phyloP scores from a whole-genome alignment of 1,140 invertebrate genomes.

The Bombus affinis region DNA sequence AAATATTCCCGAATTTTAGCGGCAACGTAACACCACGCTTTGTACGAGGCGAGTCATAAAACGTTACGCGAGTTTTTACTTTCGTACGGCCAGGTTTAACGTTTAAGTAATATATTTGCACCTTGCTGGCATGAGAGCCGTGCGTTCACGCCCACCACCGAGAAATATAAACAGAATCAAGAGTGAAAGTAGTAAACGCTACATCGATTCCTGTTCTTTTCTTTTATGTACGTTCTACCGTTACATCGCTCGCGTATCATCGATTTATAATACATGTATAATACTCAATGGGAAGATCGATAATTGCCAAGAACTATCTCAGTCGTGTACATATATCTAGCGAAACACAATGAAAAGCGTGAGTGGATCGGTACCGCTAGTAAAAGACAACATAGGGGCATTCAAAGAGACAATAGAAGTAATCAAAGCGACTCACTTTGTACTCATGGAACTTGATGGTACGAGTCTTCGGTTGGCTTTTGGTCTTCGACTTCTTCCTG shows the following conservation, averaged over 20 bases:
- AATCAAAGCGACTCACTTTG: constrained; percentile 85
- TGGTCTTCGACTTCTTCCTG: constrained; percentile 95
- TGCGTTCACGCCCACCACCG: constrained; percentile 20
- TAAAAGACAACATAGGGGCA: too few relatives aligned
- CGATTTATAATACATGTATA: background rate
- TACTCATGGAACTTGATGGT: constrained; percentile 99
- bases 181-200: constrained; percentile 34
- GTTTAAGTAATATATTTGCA: constrained; percentile 34
- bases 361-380: background rate
- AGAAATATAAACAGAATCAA: constrained; percentile 21
- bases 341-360: background rate
- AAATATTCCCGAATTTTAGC: background rate
- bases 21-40: background rate
- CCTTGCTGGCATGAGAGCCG: constrained; percentile 6
- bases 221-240: background rate
- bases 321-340: too few relatives aligned
- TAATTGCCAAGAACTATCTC: too few relatives aligned
- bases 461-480: constrained; percentile 93
- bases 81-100: background rate
- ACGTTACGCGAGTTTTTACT: background rate
- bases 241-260: background rate
- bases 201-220: background rate
- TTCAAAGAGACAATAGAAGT: background rate
- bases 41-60: background rate
- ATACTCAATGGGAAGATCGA: background rate